Percentiles rank a stretch among this genome's conserved stretches.
Evolutionary conservation across 2,113 vertebrate species (phyloP).

Genomic region (Tursiops truncatus): DNA sequence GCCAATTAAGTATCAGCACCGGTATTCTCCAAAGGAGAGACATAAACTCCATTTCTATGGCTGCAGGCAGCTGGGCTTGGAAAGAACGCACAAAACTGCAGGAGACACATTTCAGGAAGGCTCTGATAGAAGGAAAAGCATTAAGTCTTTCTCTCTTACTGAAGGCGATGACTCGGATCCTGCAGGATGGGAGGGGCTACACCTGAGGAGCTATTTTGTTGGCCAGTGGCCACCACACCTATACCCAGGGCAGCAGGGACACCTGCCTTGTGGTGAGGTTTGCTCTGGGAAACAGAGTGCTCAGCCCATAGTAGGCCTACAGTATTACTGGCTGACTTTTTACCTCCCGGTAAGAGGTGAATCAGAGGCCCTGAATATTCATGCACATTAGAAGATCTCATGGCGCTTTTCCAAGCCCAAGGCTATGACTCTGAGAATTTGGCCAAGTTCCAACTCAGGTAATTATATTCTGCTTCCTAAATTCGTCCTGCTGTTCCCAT

Average conservation of each 20-base stretch:
- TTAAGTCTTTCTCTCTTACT: background rate
- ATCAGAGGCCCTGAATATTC: background rate
- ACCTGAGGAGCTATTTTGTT: background rate
- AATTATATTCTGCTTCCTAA: constrained; percentile 54
- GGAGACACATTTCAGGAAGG: background rate
- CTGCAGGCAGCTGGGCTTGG: background rate
- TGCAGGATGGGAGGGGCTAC: background rate
- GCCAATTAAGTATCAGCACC: background rate
- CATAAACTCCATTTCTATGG: background rate
- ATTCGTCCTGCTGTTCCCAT: constrained; percentile 45
- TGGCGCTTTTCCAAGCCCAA: background rate
- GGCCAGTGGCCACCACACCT: background rate
- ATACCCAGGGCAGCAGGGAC: background rate
- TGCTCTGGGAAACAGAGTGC: background rate
- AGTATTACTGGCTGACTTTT: background rate
- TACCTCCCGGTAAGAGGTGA: background rate
- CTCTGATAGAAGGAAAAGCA: background rate
- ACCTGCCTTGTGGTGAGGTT: background rate
- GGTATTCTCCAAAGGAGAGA: background rate
- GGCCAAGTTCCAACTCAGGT: constrained; percentile 34
- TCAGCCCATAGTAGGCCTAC: background rate
- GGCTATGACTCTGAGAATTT: background rate
- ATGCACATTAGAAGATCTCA: background rate
- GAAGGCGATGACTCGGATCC: background rate
- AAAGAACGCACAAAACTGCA: background rate